Evolutionary conservation across 2,797 vertebrate genomes (phyloP).

Genomic region (Scomberomorus guttatus): DNA sequence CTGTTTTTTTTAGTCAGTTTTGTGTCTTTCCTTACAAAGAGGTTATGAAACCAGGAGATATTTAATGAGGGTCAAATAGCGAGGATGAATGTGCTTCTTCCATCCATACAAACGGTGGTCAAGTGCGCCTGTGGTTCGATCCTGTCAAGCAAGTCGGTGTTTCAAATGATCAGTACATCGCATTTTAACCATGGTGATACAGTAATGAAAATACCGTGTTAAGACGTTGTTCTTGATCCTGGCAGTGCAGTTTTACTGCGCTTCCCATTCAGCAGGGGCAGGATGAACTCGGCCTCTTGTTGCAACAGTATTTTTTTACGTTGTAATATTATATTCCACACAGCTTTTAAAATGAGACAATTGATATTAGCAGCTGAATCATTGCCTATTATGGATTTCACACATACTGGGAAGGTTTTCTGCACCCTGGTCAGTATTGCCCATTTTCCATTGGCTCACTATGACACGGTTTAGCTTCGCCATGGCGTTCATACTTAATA

Average conservation of each 20-base stretch:
- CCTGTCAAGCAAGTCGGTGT: background rate
- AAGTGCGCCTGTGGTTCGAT: background rate
- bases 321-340: background rate
- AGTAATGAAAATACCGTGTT: background rate
- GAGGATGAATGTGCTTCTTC: background rate
- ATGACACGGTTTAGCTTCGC: background rate
- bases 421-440: background rate
- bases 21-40: too few species aligned
- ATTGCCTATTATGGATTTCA: background rate
- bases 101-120: background rate
- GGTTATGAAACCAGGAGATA: background rate
- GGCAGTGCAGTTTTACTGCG: background rate
- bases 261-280: background rate
- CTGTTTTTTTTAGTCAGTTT: background rate
- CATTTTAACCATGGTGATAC: background rate
- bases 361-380: background rate
- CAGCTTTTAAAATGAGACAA: background rate
- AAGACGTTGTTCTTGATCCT: background rate
- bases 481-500: background rate
- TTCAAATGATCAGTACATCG: background rate
- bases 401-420: background rate
- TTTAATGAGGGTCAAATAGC: background rate
- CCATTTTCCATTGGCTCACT: background rate
- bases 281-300: constrained; percentile 18
- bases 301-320: constrained; percentile 12